These are phyloP conservation scores for Apotomis turbidana DNA, from an alignment of 2,888 invertebrate species.

Conservation along the genomic window DNA sequence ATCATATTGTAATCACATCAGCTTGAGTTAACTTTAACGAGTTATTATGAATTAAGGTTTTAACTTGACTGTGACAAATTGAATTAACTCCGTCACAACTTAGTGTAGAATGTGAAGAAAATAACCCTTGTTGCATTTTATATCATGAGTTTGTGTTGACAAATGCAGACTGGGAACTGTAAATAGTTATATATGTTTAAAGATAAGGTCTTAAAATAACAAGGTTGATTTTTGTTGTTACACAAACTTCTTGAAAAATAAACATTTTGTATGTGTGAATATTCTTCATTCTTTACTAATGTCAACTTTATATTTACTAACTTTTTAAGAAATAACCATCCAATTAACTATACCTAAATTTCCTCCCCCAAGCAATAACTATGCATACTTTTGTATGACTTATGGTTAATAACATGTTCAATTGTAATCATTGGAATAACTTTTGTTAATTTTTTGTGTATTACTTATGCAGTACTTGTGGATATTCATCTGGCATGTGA, in stretches of 20 bases:
- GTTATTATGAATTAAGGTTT: constrained; percentile 71
- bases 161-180: constrained; percentile 81
- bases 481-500: constrained; percentile 11
- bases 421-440: constrained; percentile 3
- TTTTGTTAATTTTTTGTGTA: neutral
- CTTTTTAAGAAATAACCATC: constrained; percentile 23
- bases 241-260: constrained; percentile 83
- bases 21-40: constrained; percentile 75
- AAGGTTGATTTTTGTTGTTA: constrained; percentile 84
- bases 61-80: constrained; percentile 76
- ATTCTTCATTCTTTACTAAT: constrained; percentile 62
- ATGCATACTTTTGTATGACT: constrained; percentile 23
- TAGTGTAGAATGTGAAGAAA: constrained; percentile 77
- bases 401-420: constrained; percentile 12
- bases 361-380: constrained; percentile 48
- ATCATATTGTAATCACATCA: constrained; percentile 77
- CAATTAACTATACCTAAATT: constrained; percentile 30
- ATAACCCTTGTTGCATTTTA: constrained; percentile 82
- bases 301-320: constrained; percentile 34
- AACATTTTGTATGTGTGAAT: constrained; percentile 84
- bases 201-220: constrained; percentile 80
- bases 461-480: neutral
- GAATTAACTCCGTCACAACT: constrained; percentile 81
- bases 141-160: constrained; percentile 80
- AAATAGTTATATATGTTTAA: constrained; percentile 83